Percentiles rank a stretch among this genome's conserved stretches.
Conservation (phyloP, 2,113 vertebrate species). For the Pionites leucogaster region DNA sequence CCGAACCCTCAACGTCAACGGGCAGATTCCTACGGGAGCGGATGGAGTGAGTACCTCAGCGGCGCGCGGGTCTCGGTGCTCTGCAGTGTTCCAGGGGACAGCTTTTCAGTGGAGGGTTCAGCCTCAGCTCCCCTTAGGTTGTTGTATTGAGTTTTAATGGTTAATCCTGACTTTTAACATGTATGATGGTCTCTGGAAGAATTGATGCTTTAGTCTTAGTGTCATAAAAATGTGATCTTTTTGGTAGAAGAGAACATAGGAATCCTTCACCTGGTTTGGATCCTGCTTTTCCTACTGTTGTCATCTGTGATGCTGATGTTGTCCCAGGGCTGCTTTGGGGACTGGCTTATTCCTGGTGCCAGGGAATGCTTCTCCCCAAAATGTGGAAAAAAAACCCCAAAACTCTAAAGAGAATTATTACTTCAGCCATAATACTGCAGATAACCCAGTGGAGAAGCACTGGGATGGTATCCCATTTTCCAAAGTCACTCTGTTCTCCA, state of each 20-base stretch:
- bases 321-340: neutral
- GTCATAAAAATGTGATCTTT: accelerated
- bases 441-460: neutral
- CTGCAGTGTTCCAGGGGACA: neutral
- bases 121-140: neutral
- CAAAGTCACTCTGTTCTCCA: neutral
- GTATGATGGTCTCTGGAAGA: neutral
- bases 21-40: conserved; percentile 84
- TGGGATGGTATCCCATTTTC: neutral
- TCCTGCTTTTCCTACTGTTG: neutral
- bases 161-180: accelerated
- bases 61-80: accelerated
- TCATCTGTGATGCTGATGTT: neutral
- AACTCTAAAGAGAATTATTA: neutral
- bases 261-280: neutral
- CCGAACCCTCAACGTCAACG: conserved; percentile 88
- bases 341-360: neutral
- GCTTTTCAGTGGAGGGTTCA: neutral
- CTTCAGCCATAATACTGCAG: neutral
- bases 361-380: neutral
- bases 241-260: neutral
- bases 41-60: conserved; percentile 85
- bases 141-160: accelerated
- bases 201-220: accelerated
- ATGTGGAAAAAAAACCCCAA: neutral